Conservation (phyloP, 2,888 invertebrate species). For the Andrena trimmerana region DNA sequence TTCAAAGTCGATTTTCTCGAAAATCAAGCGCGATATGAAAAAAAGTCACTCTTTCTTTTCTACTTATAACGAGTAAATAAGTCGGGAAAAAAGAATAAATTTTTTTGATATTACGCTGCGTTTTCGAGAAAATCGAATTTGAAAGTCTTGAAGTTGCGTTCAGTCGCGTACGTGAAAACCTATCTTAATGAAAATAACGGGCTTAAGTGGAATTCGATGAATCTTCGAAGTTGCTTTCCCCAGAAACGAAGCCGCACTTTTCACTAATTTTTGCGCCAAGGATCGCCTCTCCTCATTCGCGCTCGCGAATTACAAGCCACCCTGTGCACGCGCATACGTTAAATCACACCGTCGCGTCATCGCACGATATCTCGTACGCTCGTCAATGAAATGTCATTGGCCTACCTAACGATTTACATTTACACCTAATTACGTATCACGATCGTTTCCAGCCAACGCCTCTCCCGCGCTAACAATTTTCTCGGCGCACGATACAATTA, state of each 20-base stretch:
- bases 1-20: too few species aligned
- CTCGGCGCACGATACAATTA: slow-evolving; percentile 43
- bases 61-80: too few species aligned
- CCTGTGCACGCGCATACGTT: background rate
- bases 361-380: slow-evolving; percentile 15
- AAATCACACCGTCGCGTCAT: background rate
- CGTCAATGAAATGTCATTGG: slow-evolving; percentile 26
- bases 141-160: too few species aligned
- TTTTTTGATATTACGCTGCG: too few species aligned
- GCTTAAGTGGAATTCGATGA: background rate
- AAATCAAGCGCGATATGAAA: too few species aligned
- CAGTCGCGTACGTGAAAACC: too few species aligned
- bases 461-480: slow-evolving; percentile 56
- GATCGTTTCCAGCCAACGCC: slow-evolving; percentile 17
- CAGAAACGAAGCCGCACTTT: background rate
- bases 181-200: too few species aligned
- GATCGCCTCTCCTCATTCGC: background rate
- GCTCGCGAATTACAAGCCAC: background rate
- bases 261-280: background rate
- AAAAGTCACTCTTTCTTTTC: too few species aligned
- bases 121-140: too few species aligned
- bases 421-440: slow-evolving; percentile 42
- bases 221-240: background rate
- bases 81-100: too few species aligned
- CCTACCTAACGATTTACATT: slow-evolving; percentile 46